Conservation (phyloP, 2,113 vertebrate species). For the Candoia aspera region DNA sequence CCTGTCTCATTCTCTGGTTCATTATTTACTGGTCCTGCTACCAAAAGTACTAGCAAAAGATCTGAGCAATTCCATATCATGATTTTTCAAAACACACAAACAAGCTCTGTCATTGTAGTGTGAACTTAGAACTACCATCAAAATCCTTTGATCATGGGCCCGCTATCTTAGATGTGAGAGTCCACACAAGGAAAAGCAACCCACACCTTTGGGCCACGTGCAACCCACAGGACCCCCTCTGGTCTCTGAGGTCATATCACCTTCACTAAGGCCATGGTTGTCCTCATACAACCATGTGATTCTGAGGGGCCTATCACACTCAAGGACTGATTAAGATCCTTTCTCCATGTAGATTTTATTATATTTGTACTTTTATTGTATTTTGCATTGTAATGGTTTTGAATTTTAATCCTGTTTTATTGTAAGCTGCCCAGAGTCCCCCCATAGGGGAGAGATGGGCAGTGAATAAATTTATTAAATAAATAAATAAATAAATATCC, state of each 20-base stretch:
- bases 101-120: not conserved
- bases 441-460: too few relatives aligned
- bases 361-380: too few relatives aligned
- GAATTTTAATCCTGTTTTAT: too few relatives aligned
- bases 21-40: not conserved
- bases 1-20: too few relatives aligned
- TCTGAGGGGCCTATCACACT: too few relatives aligned
- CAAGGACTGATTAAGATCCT: too few relatives aligned
- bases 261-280: not conserved
- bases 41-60: not conserved
- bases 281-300: too few relatives aligned
- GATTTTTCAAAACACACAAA: not conserved
- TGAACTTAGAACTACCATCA: not conserved
- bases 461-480: too few relatives aligned
- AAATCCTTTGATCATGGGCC: not conserved
- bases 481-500: too few relatives aligned
- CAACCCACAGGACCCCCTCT: not conserved
- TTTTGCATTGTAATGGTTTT: too few relatives aligned
- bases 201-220: not conserved
- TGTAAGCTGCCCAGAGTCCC: too few relatives aligned
- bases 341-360: too few relatives aligned
- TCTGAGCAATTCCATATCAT: not conserved
- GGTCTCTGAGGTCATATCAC: not conserved
- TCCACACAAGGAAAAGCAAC: not conserved
- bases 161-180: not conserved